Evolutionary conservation across 2,113 vertebrate genomes (phyloP).

Genomic region (Charina bottae): DNA sequence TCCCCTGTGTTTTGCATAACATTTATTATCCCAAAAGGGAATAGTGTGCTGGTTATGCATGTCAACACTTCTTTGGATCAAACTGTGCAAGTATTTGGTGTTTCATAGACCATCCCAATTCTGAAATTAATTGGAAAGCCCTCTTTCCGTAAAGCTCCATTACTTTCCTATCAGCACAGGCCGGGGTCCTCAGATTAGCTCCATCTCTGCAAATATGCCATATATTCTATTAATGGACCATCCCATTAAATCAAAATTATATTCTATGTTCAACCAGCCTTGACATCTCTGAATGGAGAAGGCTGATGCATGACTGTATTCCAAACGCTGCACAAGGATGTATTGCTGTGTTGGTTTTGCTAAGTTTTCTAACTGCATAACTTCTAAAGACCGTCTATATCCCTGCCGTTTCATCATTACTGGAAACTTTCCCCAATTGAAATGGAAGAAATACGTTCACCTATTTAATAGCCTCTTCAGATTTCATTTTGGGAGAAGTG

Average conservation of each 20-base stretch:
- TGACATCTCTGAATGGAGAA: neutral
- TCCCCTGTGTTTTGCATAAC: neutral
- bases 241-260: neutral
- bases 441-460: neutral
- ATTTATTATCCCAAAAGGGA: neutral
- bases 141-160: neutral
- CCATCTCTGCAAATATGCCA: neutral
- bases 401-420: neutral
- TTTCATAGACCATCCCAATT: neutral
- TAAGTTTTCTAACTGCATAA: neutral
- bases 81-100: neutral
- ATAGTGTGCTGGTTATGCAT: neutral
- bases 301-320: neutral
- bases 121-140: neutral
- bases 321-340: neutral
- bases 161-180: neutral
- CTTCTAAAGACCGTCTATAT: neutral
- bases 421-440: neutral
- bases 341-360: neutral
- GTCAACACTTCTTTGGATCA: neutral
- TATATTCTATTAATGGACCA: neutral
- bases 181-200: neutral
- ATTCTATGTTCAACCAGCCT: neutral
- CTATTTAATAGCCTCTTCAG: neutral
- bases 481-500: neutral